Percentiles rank a stretch among this genome's conserved stretches.
Conservation (phyloP, 2,113 vertebrate genomes). For the Promerops cafer region DNA sequence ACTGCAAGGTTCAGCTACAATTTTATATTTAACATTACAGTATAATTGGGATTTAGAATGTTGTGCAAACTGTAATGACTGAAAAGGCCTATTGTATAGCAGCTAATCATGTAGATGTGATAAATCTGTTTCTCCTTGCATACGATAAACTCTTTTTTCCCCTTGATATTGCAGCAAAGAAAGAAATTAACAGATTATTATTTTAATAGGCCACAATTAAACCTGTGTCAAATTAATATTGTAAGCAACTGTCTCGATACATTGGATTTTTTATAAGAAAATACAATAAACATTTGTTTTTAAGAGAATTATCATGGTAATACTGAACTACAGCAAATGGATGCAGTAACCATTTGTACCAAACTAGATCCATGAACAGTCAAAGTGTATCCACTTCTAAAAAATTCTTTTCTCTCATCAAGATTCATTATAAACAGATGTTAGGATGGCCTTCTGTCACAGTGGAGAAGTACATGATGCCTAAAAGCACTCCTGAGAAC, state of each 20-base stretch:
- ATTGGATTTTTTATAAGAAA: neutral
- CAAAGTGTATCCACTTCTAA: neutral
- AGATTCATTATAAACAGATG: neutral
- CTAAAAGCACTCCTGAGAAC: neutral
- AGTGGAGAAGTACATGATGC: neutral
- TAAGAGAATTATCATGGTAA: neutral
- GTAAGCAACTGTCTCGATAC: neutral
- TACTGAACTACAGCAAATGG: neutral
- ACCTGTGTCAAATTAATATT: neutral
- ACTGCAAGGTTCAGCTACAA: neutral
- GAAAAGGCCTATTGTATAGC: neutral
- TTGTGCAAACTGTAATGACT: neutral
- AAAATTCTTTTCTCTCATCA: neutral
- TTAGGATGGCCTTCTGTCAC: neutral
- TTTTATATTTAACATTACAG: neutral
- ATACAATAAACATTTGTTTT: neutral
- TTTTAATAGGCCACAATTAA: neutral
- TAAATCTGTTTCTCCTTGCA: neutral
- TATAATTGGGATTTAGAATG: neutral
- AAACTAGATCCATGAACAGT: neutral
- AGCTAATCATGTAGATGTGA: neutral
- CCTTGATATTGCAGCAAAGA: neutral
- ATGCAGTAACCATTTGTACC: neutral
- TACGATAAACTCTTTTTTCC: neutral
- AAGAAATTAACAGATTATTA: neutral